Percentiles rank a stretch among this genome's conserved stretches.
phyloP scores from a whole-genome alignment of 2,113 vertebrate species.

The Clarias batrachus region DNA sequence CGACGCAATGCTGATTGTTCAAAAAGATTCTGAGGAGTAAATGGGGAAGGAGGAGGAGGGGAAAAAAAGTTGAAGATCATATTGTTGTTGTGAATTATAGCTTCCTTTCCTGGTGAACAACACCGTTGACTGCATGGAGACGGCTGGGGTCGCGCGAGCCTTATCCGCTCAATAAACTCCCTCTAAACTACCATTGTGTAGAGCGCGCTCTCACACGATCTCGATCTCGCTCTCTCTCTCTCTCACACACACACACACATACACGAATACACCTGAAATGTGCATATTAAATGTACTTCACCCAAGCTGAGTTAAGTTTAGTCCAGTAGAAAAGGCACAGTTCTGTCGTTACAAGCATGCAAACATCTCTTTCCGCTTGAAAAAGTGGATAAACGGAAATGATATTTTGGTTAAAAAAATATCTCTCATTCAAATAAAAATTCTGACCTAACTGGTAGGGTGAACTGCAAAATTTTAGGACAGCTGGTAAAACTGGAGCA shows the following conservation, averaged over 20 bases:
- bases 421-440: neutral
- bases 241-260: neutral
- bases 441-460: neutral
- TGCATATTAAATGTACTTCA: neutral
- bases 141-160: slow-evolving; percentile 47
- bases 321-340: neutral
- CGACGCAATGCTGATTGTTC: neutral
- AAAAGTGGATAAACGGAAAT: neutral
- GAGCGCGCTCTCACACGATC: slow-evolving; percentile 16
- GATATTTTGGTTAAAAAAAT: neutral
- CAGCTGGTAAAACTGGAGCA: neutral
- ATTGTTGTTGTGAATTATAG: slow-evolving; percentile 60
- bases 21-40: neutral
- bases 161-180: slow-evolving; percentile 46
- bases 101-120: slow-evolving; percentile 56
- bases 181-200: slow-evolving; percentile 44
- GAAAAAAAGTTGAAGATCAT: slow-evolving; percentile 32
- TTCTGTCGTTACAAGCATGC: neutral
- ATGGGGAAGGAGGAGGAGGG: neutral
- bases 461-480: neutral
- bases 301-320: neutral
- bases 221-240: too few species aligned
- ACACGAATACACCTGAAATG: neutral
- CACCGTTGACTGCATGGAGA: slow-evolving; percentile 37
- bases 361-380: neutral